Conservation (phyloP, 1,140 invertebrate genomes). For the Diorhabda sublineata region DNA sequence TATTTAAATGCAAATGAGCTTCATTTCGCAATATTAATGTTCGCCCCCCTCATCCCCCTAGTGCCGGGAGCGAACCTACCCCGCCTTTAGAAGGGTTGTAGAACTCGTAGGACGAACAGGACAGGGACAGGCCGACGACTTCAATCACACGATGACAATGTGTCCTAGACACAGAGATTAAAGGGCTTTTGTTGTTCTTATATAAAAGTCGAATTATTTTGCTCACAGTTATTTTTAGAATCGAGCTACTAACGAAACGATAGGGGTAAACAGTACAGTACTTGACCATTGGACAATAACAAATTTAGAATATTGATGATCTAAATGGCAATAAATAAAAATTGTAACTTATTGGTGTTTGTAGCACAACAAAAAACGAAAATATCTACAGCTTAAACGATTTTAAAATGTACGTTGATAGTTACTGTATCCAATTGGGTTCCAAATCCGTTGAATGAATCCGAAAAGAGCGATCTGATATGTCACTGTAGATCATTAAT, state of each 20-base stretch:
- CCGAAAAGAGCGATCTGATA: too few relatives aligned
- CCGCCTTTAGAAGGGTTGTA: slow-evolving; percentile 26
- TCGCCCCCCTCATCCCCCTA: slow-evolving; percentile 53
- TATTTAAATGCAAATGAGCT: slow-evolving; percentile 86
- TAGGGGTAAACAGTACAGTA: too few relatives aligned
- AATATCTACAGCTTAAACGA: too few relatives aligned
- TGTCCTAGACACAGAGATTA: slow-evolving; percentile 7
- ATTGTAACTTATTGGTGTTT: too few relatives aligned
- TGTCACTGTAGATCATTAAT: too few relatives aligned
- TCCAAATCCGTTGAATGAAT: too few relatives aligned
- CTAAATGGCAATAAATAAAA: too few relatives aligned
- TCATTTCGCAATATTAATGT: slow-evolving; percentile 84
- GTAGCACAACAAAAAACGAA: too few relatives aligned
- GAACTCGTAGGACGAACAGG: slow-evolving; percentile 5
- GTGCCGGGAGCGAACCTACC: slow-evolving; percentile 22
- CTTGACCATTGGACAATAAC: too few relatives aligned
- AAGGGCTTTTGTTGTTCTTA: background rate
- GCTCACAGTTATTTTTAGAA: background rate
- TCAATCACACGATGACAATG: slow-evolving; percentile 19
- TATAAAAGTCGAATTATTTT: background rate
- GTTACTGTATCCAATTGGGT: too few relatives aligned
- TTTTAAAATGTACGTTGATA: too few relatives aligned
- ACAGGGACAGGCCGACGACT: slow-evolving; percentile 6
- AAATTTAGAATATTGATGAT: too few relatives aligned
- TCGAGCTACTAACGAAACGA: background rate